Evolutionary conservation across 2,888 invertebrate species (phyloP), one percentile per base, ranked within the genome.

Genomic region (Phlogophora meticulosa): DNA sequence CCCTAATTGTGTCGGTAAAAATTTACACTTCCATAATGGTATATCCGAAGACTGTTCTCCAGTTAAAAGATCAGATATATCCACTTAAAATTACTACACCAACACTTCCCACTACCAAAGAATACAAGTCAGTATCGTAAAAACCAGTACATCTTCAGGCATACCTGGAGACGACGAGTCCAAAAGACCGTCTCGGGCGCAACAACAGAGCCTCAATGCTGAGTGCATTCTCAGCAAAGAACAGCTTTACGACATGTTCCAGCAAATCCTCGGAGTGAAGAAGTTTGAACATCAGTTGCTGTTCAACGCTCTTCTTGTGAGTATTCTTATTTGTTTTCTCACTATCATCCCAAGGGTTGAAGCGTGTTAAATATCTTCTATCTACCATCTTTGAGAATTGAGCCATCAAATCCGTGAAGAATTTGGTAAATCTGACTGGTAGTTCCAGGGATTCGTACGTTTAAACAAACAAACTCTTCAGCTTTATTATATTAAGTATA

Each of bases 251-350:
- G 99, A 99, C 93, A 99, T 99, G 99, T 99, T 99, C 94, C 99
- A 99, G 94, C 99, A 99, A 94, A 99, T 99, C 83, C 96, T 99
- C 73, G 98, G 98, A 61, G 98, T 99, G 61, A 99, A 99, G 96
- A 99, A 99, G 94, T 99, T 99, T 93, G 99, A 99, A 94, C 99
- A 99, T 94, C 99, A 99, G 96, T 97, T 99, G 86, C 97, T 99
- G 72, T 99, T 99, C 96, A 99, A 99, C 96, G 99, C 99, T 82
- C 97, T 99, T 90, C 87, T 95, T 83, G 94, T 94, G 78, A 88
- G 90, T 76, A 58, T 28, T 4, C 38, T 15, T 17, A 4, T 46
- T 13, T 32, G 0, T 22, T 4, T 46, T 73, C 28, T 51, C 15
- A n/a, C n/a, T n/a, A n/a, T n/a, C n/a, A n/a, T n/a, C n/a, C n/a